These are phyloP conservation scores for Bombus sylvicola DNA, from an alignment of 1,140 invertebrate genomes.

Conservation along the genomic window DNA sequence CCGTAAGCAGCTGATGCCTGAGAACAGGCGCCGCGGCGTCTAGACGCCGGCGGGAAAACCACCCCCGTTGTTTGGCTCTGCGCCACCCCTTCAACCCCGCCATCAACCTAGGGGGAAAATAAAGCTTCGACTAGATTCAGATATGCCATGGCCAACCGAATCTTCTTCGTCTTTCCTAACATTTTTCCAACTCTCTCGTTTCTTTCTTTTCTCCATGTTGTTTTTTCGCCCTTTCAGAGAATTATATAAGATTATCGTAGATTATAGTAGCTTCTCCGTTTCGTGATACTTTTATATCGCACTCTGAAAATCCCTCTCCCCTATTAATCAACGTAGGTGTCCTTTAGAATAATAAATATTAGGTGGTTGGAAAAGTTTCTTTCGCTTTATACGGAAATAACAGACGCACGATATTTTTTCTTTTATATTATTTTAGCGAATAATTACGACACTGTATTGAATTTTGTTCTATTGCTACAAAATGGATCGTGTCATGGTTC, in stretches of 20 bases:
- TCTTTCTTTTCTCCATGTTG: not conserved
- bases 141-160: slow-evolving; percentile 43
- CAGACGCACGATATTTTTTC: no score
- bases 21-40: slow-evolving; percentile 67
- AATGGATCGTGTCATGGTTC: no score
- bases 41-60: slow-evolving; percentile 60
- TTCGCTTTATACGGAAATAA: no score
- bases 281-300: no score
- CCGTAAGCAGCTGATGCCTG: slow-evolving; percentile 65
- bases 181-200: not conserved
- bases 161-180: not conserved
- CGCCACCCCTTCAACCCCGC: not conserved
- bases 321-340: no score
- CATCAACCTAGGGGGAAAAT: slow-evolving; percentile 34
- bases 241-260: no score
- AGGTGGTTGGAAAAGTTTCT: no score
- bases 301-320: no score
- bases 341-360: no score
- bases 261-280: not conserved
- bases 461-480: no score
- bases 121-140: slow-evolving; percentile 50
- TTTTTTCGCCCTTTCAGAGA: not conserved
- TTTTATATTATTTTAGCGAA: no score
- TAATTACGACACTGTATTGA: no score
- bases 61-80: slow-evolving; percentile 32